These are phyloP conservation scores for Pogonognathellus flavescens DNA, from an alignment of 1,140 invertebrate species.

Conservation along the genomic window DNA sequence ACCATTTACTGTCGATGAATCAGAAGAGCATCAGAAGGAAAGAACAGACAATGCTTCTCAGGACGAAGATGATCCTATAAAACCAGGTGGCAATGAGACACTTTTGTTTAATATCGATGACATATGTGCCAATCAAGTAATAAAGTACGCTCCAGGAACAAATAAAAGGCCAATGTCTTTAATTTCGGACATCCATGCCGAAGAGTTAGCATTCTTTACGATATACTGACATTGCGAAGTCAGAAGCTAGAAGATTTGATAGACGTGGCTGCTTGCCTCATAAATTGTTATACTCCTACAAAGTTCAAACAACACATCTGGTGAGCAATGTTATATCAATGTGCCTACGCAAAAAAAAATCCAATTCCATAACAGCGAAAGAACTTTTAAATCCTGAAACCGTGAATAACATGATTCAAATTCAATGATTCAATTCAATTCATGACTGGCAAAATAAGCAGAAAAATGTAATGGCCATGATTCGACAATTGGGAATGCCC, in stretches of 20 bases:
- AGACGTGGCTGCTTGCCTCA: neutral
- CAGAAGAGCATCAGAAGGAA: neutral
- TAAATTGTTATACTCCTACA: conserved; percentile 28
- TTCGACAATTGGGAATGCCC: conserved; percentile 69
- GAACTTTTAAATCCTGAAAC: neutral
- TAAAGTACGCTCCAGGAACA: neutral
- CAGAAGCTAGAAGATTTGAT: conserved; percentile 15
- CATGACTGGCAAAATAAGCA: conserved; percentile 46
- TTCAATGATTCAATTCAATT: conserved; percentile 63
- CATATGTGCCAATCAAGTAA: neutral
- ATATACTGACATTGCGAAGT: conserved; percentile 45
- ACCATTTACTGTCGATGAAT: neutral
- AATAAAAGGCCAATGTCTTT: conserved; percentile 17
- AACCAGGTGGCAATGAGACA: conserved; percentile 4
- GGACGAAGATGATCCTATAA: neutral
- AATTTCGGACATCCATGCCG: conserved; percentile 54
- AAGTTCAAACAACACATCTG: conserved; percentile 48
- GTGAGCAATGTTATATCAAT: conserved; percentile 47
- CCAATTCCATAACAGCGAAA: conserved; percentile 54
- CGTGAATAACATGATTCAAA: conserved; percentile 12
- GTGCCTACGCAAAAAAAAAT: conserved; percentile 59
- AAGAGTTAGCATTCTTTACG: neutral
- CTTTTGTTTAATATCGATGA: neutral
- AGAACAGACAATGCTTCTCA: neutral
- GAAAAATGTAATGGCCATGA: conserved; percentile 68